These are phyloP conservation scores for Circaetus gallicus DNA, from an alignment of 2,113 vertebrate genomes.

Conservation along the genomic window DNA sequence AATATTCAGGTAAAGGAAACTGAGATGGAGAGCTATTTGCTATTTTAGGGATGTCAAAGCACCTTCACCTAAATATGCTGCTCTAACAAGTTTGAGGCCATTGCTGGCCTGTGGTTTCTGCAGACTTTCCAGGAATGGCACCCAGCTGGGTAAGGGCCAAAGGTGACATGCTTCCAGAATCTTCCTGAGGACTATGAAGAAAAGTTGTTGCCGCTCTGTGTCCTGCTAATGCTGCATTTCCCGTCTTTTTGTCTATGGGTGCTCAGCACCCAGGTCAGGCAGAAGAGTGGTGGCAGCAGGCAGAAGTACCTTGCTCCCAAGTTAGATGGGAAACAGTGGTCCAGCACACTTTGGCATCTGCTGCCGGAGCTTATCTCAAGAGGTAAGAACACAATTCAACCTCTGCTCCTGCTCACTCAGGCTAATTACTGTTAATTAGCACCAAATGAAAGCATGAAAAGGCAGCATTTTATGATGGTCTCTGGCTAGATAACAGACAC, in stretches of 20 bases:
- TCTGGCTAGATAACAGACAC: not conserved
- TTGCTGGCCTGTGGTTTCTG: constrained; percentile 13
- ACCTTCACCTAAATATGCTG: constrained; percentile 37
- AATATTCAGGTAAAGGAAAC: constrained; percentile 53
- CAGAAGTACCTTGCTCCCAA: not conserved
- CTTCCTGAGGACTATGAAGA: not conserved
- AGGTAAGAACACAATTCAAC: not conserved
- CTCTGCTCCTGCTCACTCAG: not conserved
- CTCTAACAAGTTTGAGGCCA: constrained; percentile 4
- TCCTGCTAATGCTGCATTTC: not conserved
- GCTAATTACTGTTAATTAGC: not conserved
- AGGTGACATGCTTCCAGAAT: not conserved
- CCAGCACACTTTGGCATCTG: not conserved
- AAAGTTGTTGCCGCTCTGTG: not conserved
- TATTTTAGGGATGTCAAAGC: constrained; percentile 56
- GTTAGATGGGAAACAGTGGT: not conserved
- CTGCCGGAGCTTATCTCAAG: not conserved
- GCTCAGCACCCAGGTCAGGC: not conserved
- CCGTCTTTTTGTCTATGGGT: not conserved
- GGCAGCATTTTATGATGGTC: not conserved
- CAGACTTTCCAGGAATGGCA: constrained; percentile 47
- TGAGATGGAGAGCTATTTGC: constrained; percentile 31
- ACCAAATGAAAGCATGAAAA: not conserved
- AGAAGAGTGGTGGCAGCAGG: not conserved
- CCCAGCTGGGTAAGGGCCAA: not conserved